Conservation (phyloP, 2,888 invertebrate genomes). For the Dasypolia templi region DNA sequence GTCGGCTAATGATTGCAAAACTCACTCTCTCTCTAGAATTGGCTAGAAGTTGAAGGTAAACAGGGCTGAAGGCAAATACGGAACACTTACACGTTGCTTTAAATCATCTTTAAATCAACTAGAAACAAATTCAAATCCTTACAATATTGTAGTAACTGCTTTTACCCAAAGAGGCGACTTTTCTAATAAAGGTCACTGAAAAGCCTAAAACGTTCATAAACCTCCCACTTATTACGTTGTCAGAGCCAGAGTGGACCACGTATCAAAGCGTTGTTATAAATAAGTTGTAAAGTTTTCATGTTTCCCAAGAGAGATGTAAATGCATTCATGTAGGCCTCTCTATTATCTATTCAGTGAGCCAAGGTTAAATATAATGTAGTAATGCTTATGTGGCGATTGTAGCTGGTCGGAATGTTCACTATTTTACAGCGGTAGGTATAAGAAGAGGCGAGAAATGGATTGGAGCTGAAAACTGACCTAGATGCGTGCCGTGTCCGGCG, state of each 20-base stretch:
- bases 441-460: constrained; percentile 24
- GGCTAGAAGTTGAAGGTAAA: neutral
- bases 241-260: neutral
- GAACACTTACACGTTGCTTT: too few relatives aligned
- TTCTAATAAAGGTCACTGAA: neutral
- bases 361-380: neutral
- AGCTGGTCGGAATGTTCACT: constrained; percentile 15
- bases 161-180: neutral
- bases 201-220: neutral
- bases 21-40: neutral
- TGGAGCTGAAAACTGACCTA: constrained; percentile 38
- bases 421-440: neutral
- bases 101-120: too few relatives aligned
- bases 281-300: neutral
- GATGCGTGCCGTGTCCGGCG: constrained; percentile 27
- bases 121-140: neutral
- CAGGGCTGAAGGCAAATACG: too few relatives aligned
- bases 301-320: neutral
- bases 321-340: neutral
- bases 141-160: neutral
- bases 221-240: neutral
- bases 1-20: constrained; percentile 10
- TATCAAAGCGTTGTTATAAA: neutral
- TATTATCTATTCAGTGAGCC: too few relatives aligned
- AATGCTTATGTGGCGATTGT: neutral